These are phyloP conservation scores for Dichetophora obliterata DNA, from an alignment of 2,888 invertebrate genomes.

Conservation along the genomic window DNA sequence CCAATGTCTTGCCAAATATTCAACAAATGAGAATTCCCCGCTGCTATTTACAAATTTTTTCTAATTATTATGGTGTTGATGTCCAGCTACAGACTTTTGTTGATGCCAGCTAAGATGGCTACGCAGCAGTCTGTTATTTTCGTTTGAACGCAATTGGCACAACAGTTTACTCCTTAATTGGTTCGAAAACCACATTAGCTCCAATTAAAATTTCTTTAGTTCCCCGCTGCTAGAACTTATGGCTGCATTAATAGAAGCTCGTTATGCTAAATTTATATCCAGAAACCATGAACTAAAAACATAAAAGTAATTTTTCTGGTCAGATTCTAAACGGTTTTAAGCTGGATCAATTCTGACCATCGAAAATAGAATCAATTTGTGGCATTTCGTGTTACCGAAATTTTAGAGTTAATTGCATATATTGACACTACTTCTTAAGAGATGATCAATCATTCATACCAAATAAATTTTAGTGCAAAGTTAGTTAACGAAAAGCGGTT, in stretches of 20 bases:
- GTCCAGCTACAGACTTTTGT: slow-evolving; percentile 34
- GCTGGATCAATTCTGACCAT: slow-evolving; percentile 48
- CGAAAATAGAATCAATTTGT: background rate
- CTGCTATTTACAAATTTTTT: slow-evolving; percentile 23
- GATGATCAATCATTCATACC: background rate
- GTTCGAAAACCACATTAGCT: slow-evolving; percentile 43
- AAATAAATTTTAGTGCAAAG: background rate
- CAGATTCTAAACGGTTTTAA: slow-evolving; percentile 53
- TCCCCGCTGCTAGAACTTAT: slow-evolving; percentile 43
- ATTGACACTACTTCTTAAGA: slow-evolving; percentile 19
- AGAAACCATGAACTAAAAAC: slow-evolving; percentile 41
- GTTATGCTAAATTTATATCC: slow-evolving; percentile 40
- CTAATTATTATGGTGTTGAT: background rate
- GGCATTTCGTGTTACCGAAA: slow-evolving; percentile 12
- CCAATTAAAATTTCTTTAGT: slow-evolving; percentile 44
- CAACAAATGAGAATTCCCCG: slow-evolving; percentile 30
- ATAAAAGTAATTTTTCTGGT: slow-evolving; percentile 47
- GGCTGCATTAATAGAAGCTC: slow-evolving; percentile 45
- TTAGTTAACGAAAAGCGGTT: slow-evolving; percentile 30
- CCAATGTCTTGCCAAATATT: slow-evolving; percentile 26
- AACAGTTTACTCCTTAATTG: slow-evolving; percentile 29
- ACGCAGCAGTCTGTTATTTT: slow-evolving; percentile 4
- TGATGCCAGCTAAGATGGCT: slow-evolving; percentile 23
- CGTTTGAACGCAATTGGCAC: background rate
- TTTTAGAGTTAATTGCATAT: slow-evolving; percentile 22